Conservation (phyloP, 2,113 vertebrate species). For the Ctenomys sociabilis region DNA sequence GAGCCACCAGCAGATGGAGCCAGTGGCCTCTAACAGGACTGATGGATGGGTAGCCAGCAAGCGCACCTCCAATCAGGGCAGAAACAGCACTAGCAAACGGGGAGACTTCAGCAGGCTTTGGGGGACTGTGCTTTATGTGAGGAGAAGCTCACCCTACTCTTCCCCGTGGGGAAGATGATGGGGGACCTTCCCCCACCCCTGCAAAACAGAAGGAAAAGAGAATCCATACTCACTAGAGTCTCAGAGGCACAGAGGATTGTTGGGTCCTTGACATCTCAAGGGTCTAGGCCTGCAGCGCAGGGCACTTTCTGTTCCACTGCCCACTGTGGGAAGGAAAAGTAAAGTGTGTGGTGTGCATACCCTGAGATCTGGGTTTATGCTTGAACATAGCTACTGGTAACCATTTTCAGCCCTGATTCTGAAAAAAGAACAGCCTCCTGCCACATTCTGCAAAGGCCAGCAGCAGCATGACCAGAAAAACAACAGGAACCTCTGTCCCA, state of each 20-base stretch:
- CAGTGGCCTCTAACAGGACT: conserved; percentile 1
- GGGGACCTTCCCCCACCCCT: not conserved
- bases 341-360: not conserved
- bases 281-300: not conserved
- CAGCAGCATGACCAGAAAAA: not conserved
- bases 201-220: not conserved
- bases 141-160: not conserved
- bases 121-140: not conserved
- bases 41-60: no score
- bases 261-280: not conserved
- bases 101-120: not conserved
- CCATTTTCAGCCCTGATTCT: not conserved
- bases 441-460: not conserved
- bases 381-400: not conserved
- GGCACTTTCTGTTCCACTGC: not conserved
- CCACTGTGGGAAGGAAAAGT: not conserved
- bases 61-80: not conserved
- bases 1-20: conserved; percentile 64
- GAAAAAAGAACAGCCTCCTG: not conserved
- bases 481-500: not conserved
- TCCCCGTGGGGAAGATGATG: not conserved
- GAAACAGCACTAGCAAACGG: not conserved
- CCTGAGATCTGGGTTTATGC: not conserved
- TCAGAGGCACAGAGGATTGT: not conserved
- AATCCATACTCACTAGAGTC: not conserved